Evolutionary conservation across 2,888 invertebrate species (phyloP).

Genomic region (Auanema sp.): DNA sequence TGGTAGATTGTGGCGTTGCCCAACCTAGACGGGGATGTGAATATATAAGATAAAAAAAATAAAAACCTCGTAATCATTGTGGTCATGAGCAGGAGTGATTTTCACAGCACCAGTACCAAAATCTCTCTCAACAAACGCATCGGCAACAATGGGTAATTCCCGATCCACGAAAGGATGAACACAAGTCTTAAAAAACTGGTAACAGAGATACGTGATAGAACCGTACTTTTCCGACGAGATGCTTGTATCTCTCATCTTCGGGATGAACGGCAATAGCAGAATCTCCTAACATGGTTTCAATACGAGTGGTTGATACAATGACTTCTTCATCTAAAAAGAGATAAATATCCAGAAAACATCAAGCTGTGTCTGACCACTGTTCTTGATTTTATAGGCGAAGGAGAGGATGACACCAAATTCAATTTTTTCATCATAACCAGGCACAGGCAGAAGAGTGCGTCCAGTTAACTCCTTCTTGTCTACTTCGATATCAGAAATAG

Average conservation of each 20-base stretch:
- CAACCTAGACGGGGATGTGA: slow-evolving; percentile 65
- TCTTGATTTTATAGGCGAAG: slow-evolving; percentile 84
- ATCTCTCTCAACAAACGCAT: slow-evolving; percentile 88
- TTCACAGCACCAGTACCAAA: slow-evolving; percentile 99
- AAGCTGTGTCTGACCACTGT: slow-evolving; percentile 30
- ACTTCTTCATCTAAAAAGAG: slow-evolving; percentile 74
- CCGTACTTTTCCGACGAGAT: slow-evolving; percentile 58
- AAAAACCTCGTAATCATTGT: slow-evolving; percentile 86
- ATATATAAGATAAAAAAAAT: too few relatives aligned
- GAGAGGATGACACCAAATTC: slow-evolving; percentile 89
- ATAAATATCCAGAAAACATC: not conserved
- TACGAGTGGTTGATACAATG: slow-evolving; percentile 91
- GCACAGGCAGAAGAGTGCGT: slow-evolving; percentile 82
- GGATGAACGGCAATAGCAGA: slow-evolving; percentile 98
- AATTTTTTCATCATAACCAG: slow-evolving; percentile 85
- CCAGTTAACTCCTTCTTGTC: slow-evolving; percentile 89
- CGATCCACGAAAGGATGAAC: slow-evolving; percentile 85
- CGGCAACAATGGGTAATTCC: slow-evolving; percentile 83
- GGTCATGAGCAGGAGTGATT: slow-evolving; percentile 96
- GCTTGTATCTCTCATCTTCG: slow-evolving; percentile 76
- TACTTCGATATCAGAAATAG: slow-evolving; percentile 98
- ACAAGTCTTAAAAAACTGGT: slow-evolving; percentile 69
- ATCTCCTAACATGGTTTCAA: slow-evolving; percentile 97
- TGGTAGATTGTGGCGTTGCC: slow-evolving; percentile 82
- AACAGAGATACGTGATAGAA: not conserved